Base-by-base conservation (phyloP, 1,140 invertebrate species). In the Temnothorax nylanderi region DNA sequence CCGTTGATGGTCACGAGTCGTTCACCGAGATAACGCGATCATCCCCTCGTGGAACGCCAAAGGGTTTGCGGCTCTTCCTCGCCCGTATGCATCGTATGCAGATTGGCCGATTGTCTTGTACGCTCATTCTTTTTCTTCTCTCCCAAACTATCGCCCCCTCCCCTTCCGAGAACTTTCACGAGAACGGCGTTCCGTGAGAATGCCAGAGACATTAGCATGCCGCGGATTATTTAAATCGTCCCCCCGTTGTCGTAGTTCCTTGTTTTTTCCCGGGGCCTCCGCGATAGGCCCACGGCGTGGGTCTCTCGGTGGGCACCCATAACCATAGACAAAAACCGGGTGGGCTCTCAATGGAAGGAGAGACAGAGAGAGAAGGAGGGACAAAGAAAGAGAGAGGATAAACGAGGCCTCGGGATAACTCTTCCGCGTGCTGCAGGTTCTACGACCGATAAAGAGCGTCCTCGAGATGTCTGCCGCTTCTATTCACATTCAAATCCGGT, bases 191-290 rank as follows among this genome's bases (percentile, higher is more conserved):
- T 62, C 88, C 90, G 91, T 93, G 89, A 93, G 93, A 93, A 91
- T 93, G 90, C 92, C 56, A 76, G 74, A 74, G 75, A 69, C 90
- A 93, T 94, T 94, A 93, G 92, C 92, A 93, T 93, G 90, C 85
- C 88, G 88, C 90, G 91, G 92, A 93, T 94, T 93, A 93, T 94
- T 93, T 91, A 94, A 94, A 93, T 93, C 88, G 91, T 91, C 74
- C 88, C 88, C 80, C 91, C 87, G 91, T 93, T 93, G 91, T 92
- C 87, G 60, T 78, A 77, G 88, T 69, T 90, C 89, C 93, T 93
- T 93, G 91, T 93, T 93, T 93, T 92, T 92, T 91, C 80, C 87
- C 56, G 11, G n/a, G 78, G 71, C 85, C 81, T 88, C 64, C 58
- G 87, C 49, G 85, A 49, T 54, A 64, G 75, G 76, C 86, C 76